Evolutionary conservation across 2,797 vertebrate genomes (phyloP).

Genomic region (Dicrostonyx torquatus): DNA sequence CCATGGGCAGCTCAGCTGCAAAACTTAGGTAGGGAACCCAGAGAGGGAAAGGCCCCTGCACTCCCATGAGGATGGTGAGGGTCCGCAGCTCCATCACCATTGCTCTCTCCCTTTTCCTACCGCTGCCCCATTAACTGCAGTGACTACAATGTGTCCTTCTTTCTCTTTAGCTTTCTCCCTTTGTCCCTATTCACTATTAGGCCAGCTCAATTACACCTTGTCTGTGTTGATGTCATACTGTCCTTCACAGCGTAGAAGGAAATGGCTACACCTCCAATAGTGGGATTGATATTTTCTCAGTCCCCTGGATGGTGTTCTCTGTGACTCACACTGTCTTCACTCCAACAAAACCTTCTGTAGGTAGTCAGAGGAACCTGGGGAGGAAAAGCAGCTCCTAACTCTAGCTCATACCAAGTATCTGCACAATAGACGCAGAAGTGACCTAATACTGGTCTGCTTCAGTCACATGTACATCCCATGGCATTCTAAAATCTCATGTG

Average conservation of each 20-base stretch:
- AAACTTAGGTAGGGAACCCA: conserved; percentile 29
- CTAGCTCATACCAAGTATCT: background rate
- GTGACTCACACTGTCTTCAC: background rate
- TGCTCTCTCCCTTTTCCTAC: background rate
- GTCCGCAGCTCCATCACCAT: no score
- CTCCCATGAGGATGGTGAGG: background rate
- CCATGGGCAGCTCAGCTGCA: conserved; percentile 49
- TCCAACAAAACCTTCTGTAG: background rate
- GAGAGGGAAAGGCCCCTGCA: background rate
- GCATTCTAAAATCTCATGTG: background rate
- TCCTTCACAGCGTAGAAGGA: background rate
- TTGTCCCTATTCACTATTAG: background rate
- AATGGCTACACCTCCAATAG: background rate
- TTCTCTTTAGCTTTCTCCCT: background rate
- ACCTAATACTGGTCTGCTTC: background rate
- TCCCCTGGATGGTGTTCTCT: background rate
- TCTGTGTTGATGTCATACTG: background rate
- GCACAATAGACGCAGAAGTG: background rate
- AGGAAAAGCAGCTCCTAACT: background rate
- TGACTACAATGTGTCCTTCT: background rate
- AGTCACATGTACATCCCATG: no score
- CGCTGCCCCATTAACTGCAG: no score
- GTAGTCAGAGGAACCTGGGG: background rate
- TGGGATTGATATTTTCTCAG: background rate
- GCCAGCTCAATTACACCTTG: background rate